Evolutionary conservation across 2,888 invertebrate species (phyloP), one percentile per base, ranked within the genome.

Genomic region (Timema cristinae): DNA sequence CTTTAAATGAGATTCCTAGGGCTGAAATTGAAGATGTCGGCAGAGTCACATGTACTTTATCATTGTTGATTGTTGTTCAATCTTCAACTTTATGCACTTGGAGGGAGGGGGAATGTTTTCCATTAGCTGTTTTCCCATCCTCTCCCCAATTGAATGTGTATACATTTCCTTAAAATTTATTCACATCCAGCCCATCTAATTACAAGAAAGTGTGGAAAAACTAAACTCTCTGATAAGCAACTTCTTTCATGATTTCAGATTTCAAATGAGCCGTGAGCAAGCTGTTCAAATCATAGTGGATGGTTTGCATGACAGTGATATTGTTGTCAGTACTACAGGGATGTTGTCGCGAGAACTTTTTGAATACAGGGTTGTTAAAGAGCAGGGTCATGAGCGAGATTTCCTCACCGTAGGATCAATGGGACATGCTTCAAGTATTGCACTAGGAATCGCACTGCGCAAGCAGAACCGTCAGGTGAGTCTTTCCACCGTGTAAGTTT

Each of bases 321-420:
- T 82, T 6, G 79, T 83, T 10, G 80, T 84, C 13, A 81, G 82
- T 48, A 82, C 83, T 0, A 84, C 83, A 9, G 83, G 83, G 47
- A 83, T 83, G 83, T 76, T 82, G 69, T 83, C 83, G 0, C 76
- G 83, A 56, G 83, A 84, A 76, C 77, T 84, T 54, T 84, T 82
- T 78, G 83, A 83, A 76, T 79, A 81, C 76, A 79, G 82, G 56
- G 79, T 78, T 32, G 72, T 72, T 0, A 76, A 78, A 72, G 79
- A 80, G 51, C 78, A 81, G 75, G 82, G 83, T 5, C 83, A 83
- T 76, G 82, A 81, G 72, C 76, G 79, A 74, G 83, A 83, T 72
- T 83, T 83, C 75, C 78, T 83, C 8, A 83, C 83, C 7, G 83
- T 83, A 8, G 83, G 83, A 5, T 81, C 81, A 9, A 83, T 83